Evolutionary conservation across 2,797 vertebrate genomes (phyloP), one percentile per base, ranked within the genome.

Genomic region (Adelosebastes latens): DNA sequence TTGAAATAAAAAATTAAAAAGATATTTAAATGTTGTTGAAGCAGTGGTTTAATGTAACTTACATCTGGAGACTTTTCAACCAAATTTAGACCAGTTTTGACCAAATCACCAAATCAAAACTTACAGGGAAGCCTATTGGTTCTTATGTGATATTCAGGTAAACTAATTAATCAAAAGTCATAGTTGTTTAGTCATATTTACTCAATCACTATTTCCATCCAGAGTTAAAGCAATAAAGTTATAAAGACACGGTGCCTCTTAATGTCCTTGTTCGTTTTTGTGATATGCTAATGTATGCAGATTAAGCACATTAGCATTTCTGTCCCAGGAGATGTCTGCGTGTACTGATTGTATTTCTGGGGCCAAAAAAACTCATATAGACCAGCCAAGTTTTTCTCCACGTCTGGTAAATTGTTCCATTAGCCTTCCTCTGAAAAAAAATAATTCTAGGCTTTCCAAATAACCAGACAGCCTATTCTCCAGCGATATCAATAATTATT

Each of bases 201-300:
- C 52, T 69, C 56, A 72, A 29, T 77, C 46, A 74, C 27, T 65
- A 6, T 72, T 74, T 84, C 59, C 34, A 68, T 39, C 56, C 70
- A 73, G 39, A 68, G 72, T 87, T 60, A 62, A 85, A 84, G 81
- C 76, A 75, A 69, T 83, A 39, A 69, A 72, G 66, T 83, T 68
- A 59, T 85, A 65, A 86, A 90, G 81, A 81, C 88, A 77, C 72
- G 29, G 81, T 74, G 77, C 74, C 87, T 91, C 86, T 88, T 87
- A 13, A 84, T 92, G 93, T 90, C 92, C 89, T 92, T 93, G 84
- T 82, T 85, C 79, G 69, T 90, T 90, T 93, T 86, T 85, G 84
- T 91, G 77, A 89, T 80, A 93, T 95, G 92, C 84, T 87, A 93
- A 94, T 95, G 63, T 92, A 94, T 93, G 93, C 66, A 92, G 86